Evolutionary conservation across 2,797 vertebrate species (phyloP), one percentile per base, ranked within the genome.

Genomic region (Acestrorhynchus altus): DNA sequence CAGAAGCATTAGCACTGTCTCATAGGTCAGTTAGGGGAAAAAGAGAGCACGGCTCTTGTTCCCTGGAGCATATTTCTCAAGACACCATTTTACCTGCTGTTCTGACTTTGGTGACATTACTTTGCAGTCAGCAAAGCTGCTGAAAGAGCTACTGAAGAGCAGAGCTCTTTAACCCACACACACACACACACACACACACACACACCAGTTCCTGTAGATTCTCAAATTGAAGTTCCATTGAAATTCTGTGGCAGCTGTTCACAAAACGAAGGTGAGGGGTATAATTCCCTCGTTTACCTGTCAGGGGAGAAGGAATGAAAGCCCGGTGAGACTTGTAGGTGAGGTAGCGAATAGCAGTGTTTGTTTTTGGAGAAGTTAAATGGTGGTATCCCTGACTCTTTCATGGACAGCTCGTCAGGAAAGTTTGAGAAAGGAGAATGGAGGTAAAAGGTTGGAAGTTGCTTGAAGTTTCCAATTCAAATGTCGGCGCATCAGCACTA

Each of bases 301-400:
- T 88, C 89, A 90, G 40, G 65, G 82, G 73, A 89, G 83, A 90
- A 86, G 81, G 85, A 85, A 83, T 86, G 83, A 92, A 90, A 89
- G 87, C 87, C 80, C 84, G 83, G 72, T 35, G 83, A 81, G 31
- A 81, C 79, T 83, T 86, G 89, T 86, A 86, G 76, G 78, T 59
- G 79, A 61, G 22, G 72, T 61, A 64, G 61, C 35, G 49, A 72
- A 51, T n/a, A 52, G 40, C 49, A 69, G 72, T 81, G 77, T 75
- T 76, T 76, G 56, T 81, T 64, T 56, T 61, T 66, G 20, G 35
- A 46, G 59, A 11, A 11, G 24, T 44, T 49, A 67, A 67, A 52
- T 52, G 66, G 26, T 28, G 39, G 66, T 3, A 15, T 68, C 65
- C 44, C 46, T 51, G 66, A 69, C 47, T 52, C 66, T 51, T 31